These are phyloP conservation scores for Cataglyphis albicans DNA, from an alignment of 2,888 invertebrate genomes.

Conservation along the genomic window DNA sequence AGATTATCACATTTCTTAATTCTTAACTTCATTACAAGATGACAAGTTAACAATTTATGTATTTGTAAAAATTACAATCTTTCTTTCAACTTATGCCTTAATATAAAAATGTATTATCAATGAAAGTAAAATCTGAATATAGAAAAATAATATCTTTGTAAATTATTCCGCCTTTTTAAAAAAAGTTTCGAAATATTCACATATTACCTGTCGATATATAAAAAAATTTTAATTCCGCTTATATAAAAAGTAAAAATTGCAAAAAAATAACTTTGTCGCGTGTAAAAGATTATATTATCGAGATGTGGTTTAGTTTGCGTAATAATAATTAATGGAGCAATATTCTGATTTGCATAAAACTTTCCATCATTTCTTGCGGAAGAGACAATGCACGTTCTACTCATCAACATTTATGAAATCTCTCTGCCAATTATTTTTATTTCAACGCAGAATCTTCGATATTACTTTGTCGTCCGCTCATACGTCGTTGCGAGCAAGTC, in stretches of 20 bases:
- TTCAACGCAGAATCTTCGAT: conserved; percentile 20
- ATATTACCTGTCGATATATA: neutral
- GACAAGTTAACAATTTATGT: neutral
- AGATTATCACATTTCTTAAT: neutral
- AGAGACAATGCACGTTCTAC: neutral
- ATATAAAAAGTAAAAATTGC: neutral
- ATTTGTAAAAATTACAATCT: neutral
- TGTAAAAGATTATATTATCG: neutral
- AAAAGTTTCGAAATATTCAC: neutral
- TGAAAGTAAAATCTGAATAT: neutral
- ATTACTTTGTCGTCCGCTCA: conserved; percentile 4
- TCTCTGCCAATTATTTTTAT: neutral
- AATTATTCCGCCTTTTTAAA: neutral
- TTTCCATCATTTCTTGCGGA: neutral
- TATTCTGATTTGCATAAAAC: neutral
- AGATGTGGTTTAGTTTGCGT: neutral
- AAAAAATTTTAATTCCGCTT: neutral
- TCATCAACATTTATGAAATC: neutral
- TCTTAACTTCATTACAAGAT: neutral
- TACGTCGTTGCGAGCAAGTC: neutral
- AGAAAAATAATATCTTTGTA: neutral
- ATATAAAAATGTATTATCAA: conserved; percentile 2
- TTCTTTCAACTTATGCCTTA: neutral
- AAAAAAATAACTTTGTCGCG: neutral
- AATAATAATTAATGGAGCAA: conserved; percentile 7